Conservation (phyloP, 2,888 invertebrate genomes). For the Aphodius sticticus region DNA sequence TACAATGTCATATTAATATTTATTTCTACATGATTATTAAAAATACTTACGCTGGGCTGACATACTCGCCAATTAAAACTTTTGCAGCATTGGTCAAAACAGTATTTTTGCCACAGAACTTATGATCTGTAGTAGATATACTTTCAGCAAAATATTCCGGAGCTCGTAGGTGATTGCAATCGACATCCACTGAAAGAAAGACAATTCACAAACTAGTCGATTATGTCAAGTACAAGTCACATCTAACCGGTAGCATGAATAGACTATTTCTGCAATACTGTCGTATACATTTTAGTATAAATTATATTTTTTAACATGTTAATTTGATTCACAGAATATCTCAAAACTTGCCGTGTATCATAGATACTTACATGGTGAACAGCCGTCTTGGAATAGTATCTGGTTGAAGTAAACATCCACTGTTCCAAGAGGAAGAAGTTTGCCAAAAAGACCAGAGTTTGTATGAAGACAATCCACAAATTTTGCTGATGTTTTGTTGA, state of each 20-base stretch:
- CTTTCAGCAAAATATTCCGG: neutral
- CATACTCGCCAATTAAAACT: neutral
- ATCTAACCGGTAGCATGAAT: too few relatives aligned
- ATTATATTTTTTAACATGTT: too few relatives aligned
- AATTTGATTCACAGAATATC: too few relatives aligned
- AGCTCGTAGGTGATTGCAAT: neutral
- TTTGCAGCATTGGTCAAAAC: neutral
- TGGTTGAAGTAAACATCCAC: neutral
- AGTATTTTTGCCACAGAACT: neutral
- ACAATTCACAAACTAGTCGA: neutral
- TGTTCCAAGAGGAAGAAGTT: neutral
- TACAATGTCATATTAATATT: neutral
- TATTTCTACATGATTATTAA: neutral
- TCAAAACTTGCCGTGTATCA: neutral
- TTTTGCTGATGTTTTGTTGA: neutral
- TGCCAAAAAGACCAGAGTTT: neutral
- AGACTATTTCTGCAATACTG: too few relatives aligned
- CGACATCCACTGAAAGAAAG: neutral
- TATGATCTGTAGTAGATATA: neutral
- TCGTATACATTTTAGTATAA: too few relatives aligned
- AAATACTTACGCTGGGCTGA: neutral
- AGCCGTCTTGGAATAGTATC: neutral
- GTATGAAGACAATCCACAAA: neutral
- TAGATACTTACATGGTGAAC: neutral
- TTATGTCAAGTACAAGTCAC: too few relatives aligned